Conservation (phyloP, 2,113 vertebrate species). For the Cranoglanis bouderius region DNA sequence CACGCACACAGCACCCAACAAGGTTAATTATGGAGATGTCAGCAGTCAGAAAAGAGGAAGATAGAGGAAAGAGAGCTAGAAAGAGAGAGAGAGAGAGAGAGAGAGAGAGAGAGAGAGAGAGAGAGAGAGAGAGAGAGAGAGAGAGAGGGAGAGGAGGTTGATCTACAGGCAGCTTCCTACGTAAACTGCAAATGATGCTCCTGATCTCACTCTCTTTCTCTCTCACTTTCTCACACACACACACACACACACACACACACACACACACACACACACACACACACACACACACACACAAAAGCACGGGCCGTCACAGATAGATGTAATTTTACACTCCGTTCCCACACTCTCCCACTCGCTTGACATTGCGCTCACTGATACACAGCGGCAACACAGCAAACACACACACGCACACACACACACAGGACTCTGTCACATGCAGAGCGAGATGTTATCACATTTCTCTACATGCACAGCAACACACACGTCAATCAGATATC, state of each 20-base stretch:
- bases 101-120: slow-evolving; percentile 28
- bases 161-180: slow-evolving; percentile 44
- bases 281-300: slow-evolving; percentile 17
- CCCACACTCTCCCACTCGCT: slow-evolving; percentile 53
- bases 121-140: not conserved
- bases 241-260: slow-evolving; percentile 33
- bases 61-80: slow-evolving; percentile 22
- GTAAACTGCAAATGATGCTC: slow-evolving; percentile 44
- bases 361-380: slow-evolving; percentile 28
- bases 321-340: slow-evolving; percentile 51
- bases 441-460: slow-evolving; percentile 13
- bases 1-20: slow-evolving; percentile 51
- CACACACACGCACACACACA: slow-evolving; percentile 21
- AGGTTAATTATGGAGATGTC: slow-evolving; percentile 58
- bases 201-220: slow-evolving; percentile 29
- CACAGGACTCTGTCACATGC: slow-evolving; percentile 16
- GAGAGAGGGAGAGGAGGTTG: slow-evolving; percentile 13
- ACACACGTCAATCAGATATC: slow-evolving; percentile 1
- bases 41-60: slow-evolving; percentile 42
- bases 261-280: slow-evolving; percentile 31
- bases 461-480: slow-evolving; percentile 12
- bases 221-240: slow-evolving; percentile 18
- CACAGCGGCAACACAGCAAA: slow-evolving; percentile 24
- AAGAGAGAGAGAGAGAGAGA: not conserved
- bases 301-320: slow-evolving; percentile 33